A percentile compares a stretch with the other conserved stretches of the same genome.
Conservation (phyloP, 2,797 vertebrate species). For the Phataginus tetradactyla region DNA sequence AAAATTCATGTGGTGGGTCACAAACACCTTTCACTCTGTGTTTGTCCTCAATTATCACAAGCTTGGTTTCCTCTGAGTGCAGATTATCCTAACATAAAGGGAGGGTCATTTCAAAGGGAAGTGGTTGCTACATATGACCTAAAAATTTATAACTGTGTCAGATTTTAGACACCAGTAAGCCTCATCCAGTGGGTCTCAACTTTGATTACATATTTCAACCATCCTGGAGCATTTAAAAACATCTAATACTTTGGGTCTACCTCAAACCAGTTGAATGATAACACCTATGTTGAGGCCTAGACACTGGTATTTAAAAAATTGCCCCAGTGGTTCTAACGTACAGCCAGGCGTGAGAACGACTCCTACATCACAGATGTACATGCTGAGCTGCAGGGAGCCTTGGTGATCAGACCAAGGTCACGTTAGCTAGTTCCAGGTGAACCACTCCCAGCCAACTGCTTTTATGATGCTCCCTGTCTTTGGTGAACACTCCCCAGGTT, state of each 20-base stretch:
- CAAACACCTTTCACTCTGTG: neutral
- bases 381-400: neutral
- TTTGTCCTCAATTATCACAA: neutral
- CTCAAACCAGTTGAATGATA: neutral
- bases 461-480: neutral
- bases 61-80: neutral
- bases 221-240: constrained; percentile 18
- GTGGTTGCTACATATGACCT: neutral
- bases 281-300: neutral
- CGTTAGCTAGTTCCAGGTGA: neutral
- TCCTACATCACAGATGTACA: neutral
- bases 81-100: neutral
- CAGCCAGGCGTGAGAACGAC: neutral
- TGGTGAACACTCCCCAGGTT: neutral
- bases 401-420: neutral
- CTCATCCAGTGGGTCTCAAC: neutral
- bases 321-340: neutral
- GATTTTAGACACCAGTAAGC: constrained; percentile 16
- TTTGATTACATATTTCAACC: neutral
- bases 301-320: neutral
- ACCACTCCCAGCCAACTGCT: neutral
- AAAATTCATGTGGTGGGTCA: neutral
- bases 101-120: neutral
- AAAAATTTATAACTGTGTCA: neutral
- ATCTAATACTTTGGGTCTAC: neutral